Evolutionary conservation across 2,797 vertebrate genomes (phyloP).

Genomic region (Onychomys leucogaster): DNA sequence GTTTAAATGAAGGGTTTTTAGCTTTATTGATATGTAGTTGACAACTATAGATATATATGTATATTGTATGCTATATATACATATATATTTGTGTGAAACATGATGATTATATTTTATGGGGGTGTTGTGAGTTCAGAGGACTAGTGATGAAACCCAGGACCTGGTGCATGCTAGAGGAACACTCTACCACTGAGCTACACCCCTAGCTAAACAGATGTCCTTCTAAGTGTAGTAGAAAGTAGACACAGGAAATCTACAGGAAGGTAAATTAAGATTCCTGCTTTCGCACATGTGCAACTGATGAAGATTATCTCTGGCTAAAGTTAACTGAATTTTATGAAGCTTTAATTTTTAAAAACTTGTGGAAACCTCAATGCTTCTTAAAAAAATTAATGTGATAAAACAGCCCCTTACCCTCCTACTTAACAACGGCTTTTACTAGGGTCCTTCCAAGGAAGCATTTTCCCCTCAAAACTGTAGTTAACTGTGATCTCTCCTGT

Average conservation of each 20-base stretch:
- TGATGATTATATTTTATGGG: background rate
- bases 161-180: background rate
- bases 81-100: background rate
- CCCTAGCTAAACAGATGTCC: background rate
- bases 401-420: background rate
- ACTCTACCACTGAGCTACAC: background rate
- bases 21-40: background rate
- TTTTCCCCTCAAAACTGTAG: constrained; percentile 33
- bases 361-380: background rate
- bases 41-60: background rate
- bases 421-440: constrained; percentile 30
- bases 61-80: background rate
- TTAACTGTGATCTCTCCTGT: background rate
- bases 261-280: constrained; percentile 23
- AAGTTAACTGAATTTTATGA: constrained; percentile 54
- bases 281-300: constrained; percentile 33
- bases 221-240: constrained; percentile 34
- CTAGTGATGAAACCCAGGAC: background rate
- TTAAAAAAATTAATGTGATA: background rate
- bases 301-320: constrained; percentile 6
- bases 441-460: background rate
- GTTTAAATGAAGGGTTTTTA: background rate
- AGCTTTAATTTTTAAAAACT: background rate
- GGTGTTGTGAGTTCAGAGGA: background rate
- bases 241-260: background rate